Evolutionary conservation across 2,888 invertebrate species (phyloP).

Genomic region (Diploptera punctata): DNA sequence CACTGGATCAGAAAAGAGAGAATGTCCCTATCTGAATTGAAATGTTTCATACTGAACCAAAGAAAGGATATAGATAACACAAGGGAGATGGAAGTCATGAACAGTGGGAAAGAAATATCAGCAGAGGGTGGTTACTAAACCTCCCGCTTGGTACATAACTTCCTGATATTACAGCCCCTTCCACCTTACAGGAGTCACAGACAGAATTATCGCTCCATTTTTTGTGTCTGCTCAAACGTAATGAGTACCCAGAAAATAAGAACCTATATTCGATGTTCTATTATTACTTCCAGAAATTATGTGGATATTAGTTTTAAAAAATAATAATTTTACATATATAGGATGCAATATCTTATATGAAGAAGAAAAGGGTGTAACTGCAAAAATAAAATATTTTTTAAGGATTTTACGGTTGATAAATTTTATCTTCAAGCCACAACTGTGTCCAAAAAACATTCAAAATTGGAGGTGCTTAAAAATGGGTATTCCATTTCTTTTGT

Average conservation of each 20-base stretch:
- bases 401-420: too few relatives aligned
- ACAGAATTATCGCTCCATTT: slow-evolving; percentile 17
- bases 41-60: neutral
- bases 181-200: neutral
- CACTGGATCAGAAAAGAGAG: too few relatives aligned
- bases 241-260: neutral
- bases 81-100: neutral
- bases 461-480: too few relatives aligned
- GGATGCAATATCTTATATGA: too few relatives aligned
- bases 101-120: slow-evolving; percentile 2
- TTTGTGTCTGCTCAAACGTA: slow-evolving; percentile 5
- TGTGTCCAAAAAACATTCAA: too few relatives aligned
- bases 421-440: too few relatives aligned
- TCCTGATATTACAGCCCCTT: neutral
- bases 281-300: too few relatives aligned
- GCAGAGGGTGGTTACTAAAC: neutral
- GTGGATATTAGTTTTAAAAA: too few relatives aligned
- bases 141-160: neutral
- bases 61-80: neutral
- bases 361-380: too few relatives aligned
- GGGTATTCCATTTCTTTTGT: too few relatives aligned
- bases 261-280: neutral
- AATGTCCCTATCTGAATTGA: neutral
- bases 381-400: too few relatives aligned
- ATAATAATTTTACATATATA: too few relatives aligned